phyloP scores from a whole-genome alignment of 1,140 invertebrate species.

The Elysia chlorotica region DNA sequence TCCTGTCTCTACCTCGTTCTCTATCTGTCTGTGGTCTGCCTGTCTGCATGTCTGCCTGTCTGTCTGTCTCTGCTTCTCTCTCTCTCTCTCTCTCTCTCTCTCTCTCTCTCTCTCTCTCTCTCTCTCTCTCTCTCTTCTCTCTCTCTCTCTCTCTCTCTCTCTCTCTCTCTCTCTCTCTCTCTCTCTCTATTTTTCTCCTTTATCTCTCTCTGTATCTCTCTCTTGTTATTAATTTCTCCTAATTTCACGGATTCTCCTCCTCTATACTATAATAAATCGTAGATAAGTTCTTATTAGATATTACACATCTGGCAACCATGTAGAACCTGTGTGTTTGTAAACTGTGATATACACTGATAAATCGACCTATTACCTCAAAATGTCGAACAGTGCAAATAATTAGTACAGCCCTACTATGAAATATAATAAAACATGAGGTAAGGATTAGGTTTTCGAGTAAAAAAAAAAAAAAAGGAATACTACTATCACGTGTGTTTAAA shows the following conservation, averaged over 20 bases:
- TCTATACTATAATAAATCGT: too few species aligned
- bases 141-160: neutral
- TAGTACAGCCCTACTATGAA: neutral
- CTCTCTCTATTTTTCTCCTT: constrained; percentile 10
- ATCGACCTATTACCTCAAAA: neutral
- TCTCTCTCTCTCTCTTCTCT: neutral
- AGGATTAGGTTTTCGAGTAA: too few species aligned
- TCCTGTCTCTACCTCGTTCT: neutral
- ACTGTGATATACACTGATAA: too few species aligned
- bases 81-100: neutral
- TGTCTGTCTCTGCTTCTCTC: constrained; percentile 6
- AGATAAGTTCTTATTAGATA: too few species aligned
- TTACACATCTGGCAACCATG: too few species aligned
- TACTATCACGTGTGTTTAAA: too few species aligned
- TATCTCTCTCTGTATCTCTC: neutral
- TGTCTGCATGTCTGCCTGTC: constrained; percentile 11
- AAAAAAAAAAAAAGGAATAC: too few species aligned
- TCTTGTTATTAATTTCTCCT: neutral
- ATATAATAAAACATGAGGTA: neutral
- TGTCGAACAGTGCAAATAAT: neutral
- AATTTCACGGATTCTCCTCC: neutral
- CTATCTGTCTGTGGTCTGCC: constrained; percentile 14
- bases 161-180: constrained; percentile 1
- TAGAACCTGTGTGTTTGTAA: too few species aligned
- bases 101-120: neutral